Base-by-base conservation (phyloP, 2,113 vertebrate genomes). In the Porphyrio hochstetteri region DNA sequence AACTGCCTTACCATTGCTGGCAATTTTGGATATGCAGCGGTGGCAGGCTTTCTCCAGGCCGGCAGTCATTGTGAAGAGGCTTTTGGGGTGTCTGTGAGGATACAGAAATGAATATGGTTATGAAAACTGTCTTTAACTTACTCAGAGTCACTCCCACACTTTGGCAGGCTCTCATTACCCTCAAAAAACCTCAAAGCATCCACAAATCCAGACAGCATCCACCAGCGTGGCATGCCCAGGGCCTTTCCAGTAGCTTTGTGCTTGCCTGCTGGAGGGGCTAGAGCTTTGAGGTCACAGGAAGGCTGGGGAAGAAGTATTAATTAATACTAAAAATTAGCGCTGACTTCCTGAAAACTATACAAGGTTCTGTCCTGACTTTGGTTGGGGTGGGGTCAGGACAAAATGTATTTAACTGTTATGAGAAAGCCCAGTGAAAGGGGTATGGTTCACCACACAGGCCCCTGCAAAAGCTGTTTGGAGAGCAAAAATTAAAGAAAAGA, bases 1-100 rank as follows among this genome's bases (percentile, higher is more conserved):
- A 65, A 44, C 21, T 85, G 56, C 74, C 97, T 98, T 97, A 98
- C 98, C 97, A 53, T 97, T 97, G 95, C 97, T 97, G 96, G 97
- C 97, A 36, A 97, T 97, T 83, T 97, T 97, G 7, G 97, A 98
- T 87, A 98, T 97, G 94, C 96, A 98, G 8, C 18, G 76, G 84
- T 98, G 98, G 59, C 97, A 97, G 17, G 95, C 96, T 96, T 98
- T 98, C 94, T 98, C 97, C 79, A 98, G 96, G 61, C 97, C 97
- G 0, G 97, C 97, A 28, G 92, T 82, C 97, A 97, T 98, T 5
- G n/a, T 48, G 53, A 50, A 36, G 79, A 29, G 13, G 46, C 92
- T 33, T 40, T 16, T 50, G 7, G 23, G 31, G 36, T 82, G 50
- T 40, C 91, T 92, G 94, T 94, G 75, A 50, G 70, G 59, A 93